Evolutionary conservation across 2,113 vertebrate species (phyloP), one percentile per base, ranked within the genome.

Genomic region (Varanus komodoensis): DNA sequence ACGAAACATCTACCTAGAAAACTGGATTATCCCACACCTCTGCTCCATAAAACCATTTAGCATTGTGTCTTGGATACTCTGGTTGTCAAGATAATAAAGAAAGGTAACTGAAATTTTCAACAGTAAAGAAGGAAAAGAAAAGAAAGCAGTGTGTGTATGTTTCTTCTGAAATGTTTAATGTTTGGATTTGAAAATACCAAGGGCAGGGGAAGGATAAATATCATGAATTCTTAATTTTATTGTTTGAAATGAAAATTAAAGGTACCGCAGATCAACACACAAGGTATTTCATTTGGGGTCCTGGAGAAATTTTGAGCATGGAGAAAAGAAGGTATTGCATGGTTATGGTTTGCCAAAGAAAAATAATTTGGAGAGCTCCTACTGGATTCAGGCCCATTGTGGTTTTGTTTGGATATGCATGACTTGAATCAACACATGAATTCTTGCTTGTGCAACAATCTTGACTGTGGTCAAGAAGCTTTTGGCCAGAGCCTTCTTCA

Each of bases 161-260:
- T 95, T 94, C 82, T 15, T 21, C 34, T 89, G 81, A 91, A 92
- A 67, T 50, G 9, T 34, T 83, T 92, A 84, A 85, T 50, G 85
- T 93, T 89, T 91, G 86, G 75, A 73, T 84, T 92, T 94, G 88
- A 90, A 92, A 95, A 90, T 91, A 48, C 92, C 54, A 90, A 86
- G 74, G 34, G 67, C 1, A 14, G 4, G 74, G 87, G 44, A 84
- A 92, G 92, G 93, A 95, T 52, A 77, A 92, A 34, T 90, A 85
- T 82, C 86, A 92, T 86, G 90, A 88, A 8, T 90, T 93, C 91
- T 23, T 38, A 48, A 67, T 77, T 71, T 89, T 67, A 38, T 67
- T 88, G 3, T 89, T 94, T 73, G 91, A 94, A 90, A 88, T 91
- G 61, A 85, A 94, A 94, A 84, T 88, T 78, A 91, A 52, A 57